Evolutionary conservation across 2,888 invertebrate species (phyloP).

Genomic region (Drosophila recens): DNA sequence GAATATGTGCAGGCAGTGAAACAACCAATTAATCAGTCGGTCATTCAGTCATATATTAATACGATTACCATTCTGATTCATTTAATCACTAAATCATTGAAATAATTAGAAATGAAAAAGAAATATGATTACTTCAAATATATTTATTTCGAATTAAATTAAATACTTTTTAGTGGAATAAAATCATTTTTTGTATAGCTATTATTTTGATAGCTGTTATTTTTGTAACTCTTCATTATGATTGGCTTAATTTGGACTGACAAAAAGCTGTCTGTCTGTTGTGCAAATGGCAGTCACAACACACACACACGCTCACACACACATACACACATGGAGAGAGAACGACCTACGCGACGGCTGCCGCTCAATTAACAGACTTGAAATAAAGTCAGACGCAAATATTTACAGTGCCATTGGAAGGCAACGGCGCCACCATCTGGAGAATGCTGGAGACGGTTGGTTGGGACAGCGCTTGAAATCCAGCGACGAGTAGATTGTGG

Average conservation of each 20-base stretch:
- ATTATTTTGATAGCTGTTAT: background rate
- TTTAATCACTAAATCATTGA: background rate
- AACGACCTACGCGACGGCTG: constrained; percentile 7
- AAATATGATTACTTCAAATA: background rate
- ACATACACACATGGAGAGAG: background rate
- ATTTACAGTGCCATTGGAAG: constrained; percentile 49
- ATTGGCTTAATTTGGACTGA: constrained; percentile 1
- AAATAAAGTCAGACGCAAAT: constrained; percentile 65
- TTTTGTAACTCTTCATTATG: background rate
- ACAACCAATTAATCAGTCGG: background rate
- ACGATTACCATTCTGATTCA: background rate
- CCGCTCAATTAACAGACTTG: constrained; percentile 67
- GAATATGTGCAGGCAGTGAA: constrained; percentile 2
- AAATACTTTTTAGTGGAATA: background rate
- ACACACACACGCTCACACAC: constrained; percentile 2
- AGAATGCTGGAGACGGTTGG: constrained; percentile 23
- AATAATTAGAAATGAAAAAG: background rate
- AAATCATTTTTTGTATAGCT: background rate
- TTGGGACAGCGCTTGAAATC: constrained; percentile 1
- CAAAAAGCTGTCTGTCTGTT: constrained; percentile 9
- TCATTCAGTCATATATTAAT: background rate
- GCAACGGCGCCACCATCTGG: constrained; percentile 20
- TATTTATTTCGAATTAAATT: background rate
- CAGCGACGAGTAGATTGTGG: background rate
- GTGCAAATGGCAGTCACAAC: constrained; percentile 1